Evolutionary conservation across 37 sponge, comb jelly and placozoan species (phyloP), one percentile per base, ranked within the genome.

Genomic region (Spongilla lacustris): DNA sequence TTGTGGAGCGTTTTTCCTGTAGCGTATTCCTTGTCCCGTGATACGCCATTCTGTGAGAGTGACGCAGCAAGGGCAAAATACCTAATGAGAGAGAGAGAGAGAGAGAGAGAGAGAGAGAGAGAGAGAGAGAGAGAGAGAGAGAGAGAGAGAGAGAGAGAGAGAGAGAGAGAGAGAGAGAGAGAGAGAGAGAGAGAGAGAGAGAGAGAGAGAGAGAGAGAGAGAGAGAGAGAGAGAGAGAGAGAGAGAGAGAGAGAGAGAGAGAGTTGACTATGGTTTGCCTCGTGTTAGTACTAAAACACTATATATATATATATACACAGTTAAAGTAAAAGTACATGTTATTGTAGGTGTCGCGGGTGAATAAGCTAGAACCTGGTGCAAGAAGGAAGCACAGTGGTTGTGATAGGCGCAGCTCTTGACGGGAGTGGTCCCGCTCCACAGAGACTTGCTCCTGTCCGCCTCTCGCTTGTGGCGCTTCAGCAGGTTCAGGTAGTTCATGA

Each of bases 381-480:
- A 83, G 76, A 87, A 94, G 0, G 69, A 49, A 3, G 74, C 85
- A 34, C 91, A 94, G 89, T 84, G 90, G 17, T 77, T 67, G 58
- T 90, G 87, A 71, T 95, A 95, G 75, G 96, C 96, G 69, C 80
- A 81, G 48, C 68, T 90, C 33, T 78, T 76, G 37, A 87, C 86
- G 14, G 96, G 96, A 1, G 96, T 95, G 67, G 86, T 88, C 67
- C 84, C 91, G 38, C 46, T 92, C 96, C 96, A 95, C 71, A 95
- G 88, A 26, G 93, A 67, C 28, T 81, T 75, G 79, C 91, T 87
- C 26, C 96, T 77, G 49, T 95, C 96, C 6, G 89, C 84, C 68
- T 95, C 93, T 81, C 87, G 67, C 86, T 95, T 95, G 80, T 95
- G 93, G 74, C 92, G 92, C 91, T 95, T 95, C 48, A 95, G 89